Conservation (phyloP, 1,140 invertebrate genomes). For the Apolygus lucorum region DNA sequence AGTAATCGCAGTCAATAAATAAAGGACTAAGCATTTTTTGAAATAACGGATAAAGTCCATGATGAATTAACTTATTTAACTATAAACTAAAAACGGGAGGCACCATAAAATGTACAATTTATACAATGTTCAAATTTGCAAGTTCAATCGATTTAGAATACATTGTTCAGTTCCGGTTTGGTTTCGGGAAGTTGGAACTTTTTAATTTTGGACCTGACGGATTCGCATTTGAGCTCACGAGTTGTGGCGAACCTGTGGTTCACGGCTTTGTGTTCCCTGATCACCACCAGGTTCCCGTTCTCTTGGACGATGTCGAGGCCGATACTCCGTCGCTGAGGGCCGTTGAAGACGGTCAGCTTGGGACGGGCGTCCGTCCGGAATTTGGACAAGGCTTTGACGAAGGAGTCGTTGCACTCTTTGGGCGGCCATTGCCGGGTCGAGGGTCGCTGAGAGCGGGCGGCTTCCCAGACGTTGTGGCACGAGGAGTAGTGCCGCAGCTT, state of each 20-base stretch:
- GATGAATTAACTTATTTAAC: too few species aligned
- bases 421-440: constrained; percentile 40
- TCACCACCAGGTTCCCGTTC: constrained; percentile 45
- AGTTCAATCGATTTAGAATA: constrained; percentile 6
- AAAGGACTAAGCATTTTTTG: too few species aligned
- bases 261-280: constrained; percentile 44
- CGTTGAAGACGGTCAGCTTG: constrained; percentile 31
- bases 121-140: background rate
- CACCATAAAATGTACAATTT: background rate
- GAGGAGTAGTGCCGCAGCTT: constrained; percentile 33
- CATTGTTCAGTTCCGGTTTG: constrained; percentile 20
- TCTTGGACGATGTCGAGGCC: constrained; percentile 21
- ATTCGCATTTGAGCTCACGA: constrained; percentile 48
- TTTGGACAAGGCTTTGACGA: constrained; percentile 44
- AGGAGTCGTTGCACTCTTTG: constrained; percentile 43
- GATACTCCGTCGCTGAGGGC: constrained; percentile 12
- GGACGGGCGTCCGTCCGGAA: constrained; percentile 36
- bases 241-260: constrained; percentile 45
- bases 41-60: too few species aligned
- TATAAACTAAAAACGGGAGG: too few species aligned
- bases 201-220: constrained; percentile 45
- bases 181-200: constrained; percentile 43
- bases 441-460: constrained; percentile 33
- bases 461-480: constrained; percentile 35
- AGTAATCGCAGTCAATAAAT: too few species aligned